phyloP scores from a whole-genome alignment of 2,113 vertebrate species.

The Pseudois nayaur region DNA sequence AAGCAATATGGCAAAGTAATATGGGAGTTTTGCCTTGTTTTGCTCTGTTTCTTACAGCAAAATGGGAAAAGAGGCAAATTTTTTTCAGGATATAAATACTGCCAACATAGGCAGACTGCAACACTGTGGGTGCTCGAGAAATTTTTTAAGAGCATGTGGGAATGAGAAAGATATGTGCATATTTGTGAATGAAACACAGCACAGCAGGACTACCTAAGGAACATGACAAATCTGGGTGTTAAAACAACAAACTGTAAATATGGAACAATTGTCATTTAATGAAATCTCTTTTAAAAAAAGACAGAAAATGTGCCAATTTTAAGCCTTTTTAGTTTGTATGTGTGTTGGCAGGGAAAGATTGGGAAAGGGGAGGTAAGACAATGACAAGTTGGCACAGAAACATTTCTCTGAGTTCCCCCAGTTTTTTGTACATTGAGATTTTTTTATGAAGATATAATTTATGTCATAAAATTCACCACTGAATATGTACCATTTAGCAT shows the following conservation, averaged over 20 bases:
- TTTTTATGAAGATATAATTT: not conserved
- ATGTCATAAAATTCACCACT: not conserved
- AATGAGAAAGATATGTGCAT: constrained; percentile 38
- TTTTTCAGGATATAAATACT: constrained; percentile 29
- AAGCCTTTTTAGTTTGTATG: not conserved
- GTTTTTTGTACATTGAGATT: not conserved
- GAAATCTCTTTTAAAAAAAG: constrained; percentile 32
- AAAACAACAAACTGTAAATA: constrained; percentile 55
- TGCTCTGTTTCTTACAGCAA: constrained; percentile 33
- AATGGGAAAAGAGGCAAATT: constrained; percentile 13
- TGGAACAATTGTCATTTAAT: constrained; percentile 14
- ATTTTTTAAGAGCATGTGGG: constrained; percentile 42
- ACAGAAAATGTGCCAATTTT: not conserved
- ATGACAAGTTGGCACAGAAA: not conserved
- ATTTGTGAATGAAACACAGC: constrained; percentile 65
- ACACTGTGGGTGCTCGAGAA: constrained; percentile 51
- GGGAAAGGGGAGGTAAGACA: not conserved
- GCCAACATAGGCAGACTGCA: constrained; percentile 59
- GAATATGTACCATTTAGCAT: not conserved
- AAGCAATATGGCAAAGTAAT: constrained; percentile 17
- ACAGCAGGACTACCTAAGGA: constrained; percentile 50
- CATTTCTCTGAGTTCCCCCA: not conserved
- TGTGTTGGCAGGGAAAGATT: not conserved
- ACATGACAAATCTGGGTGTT: constrained; percentile 36
- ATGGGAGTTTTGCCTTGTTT: constrained; percentile 33